Evolutionary conservation across 2,888 invertebrate genomes (phyloP).

Genomic region (Oscheius sp.): DNA sequence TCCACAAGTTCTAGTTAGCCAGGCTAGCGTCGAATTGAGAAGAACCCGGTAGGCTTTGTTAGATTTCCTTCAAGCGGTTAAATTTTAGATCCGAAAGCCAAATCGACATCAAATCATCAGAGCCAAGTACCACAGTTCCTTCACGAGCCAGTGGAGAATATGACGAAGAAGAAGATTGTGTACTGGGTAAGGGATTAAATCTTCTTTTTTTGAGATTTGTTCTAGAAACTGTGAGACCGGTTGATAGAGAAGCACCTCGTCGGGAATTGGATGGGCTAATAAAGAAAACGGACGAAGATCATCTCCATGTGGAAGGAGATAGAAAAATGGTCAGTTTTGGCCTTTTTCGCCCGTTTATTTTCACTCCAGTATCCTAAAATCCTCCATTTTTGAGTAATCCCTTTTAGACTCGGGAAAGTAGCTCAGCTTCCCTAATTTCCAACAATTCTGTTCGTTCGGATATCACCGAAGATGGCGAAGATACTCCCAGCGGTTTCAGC

Average conservation of each 20-base stretch:
- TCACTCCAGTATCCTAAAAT: too few species aligned
- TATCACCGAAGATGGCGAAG: constrained; percentile 29
- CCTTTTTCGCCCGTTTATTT: neutral
- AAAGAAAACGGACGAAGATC: constrained; percentile 2
- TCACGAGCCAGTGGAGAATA: neutral
- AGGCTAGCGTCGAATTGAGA: constrained; percentile 59
- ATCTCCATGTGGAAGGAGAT: neutral
- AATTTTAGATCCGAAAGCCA: constrained; percentile 40
- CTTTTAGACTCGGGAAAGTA: constrained; percentile 40
- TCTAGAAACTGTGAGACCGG: neutral
- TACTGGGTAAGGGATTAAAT: neutral
- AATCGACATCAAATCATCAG: constrained; percentile 29
- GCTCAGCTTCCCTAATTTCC: constrained; percentile 48
- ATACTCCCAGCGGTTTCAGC: constrained; percentile 40
- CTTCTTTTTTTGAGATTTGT: neutral
- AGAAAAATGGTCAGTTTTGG: constrained; percentile 2
- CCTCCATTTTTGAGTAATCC: too few species aligned
- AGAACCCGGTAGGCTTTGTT: constrained; percentile 38
- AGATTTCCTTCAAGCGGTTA: too few species aligned
- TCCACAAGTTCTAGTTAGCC: constrained; percentile 59
- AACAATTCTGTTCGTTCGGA: constrained; percentile 47
- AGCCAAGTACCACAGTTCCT: constrained; percentile 9
- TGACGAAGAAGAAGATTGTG: constrained; percentile 9
- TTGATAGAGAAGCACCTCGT: neutral
- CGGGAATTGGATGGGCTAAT: neutral